phyloP scores from a whole-genome alignment of 1,140 invertebrate genomes.

The Holcopasites calliopsidis region DNA sequence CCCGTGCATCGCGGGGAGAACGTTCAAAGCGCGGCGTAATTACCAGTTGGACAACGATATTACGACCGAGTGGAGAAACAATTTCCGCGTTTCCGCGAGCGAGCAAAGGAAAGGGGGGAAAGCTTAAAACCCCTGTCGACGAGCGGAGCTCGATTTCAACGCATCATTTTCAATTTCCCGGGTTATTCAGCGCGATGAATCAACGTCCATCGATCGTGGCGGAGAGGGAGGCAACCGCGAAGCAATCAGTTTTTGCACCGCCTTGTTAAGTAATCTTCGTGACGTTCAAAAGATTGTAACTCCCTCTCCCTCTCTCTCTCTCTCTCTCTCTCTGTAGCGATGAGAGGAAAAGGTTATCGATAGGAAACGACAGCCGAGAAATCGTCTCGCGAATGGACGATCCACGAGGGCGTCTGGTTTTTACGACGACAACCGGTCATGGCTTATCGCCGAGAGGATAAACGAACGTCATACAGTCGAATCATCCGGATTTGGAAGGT shows the following conservation, averaged over 20 bases:
- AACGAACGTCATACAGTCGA: conserved; percentile 52
- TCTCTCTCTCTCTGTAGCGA: background rate
- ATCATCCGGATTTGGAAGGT: conserved; percentile 48
- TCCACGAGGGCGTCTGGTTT: conserved; percentile 17
- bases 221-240: too few species aligned
- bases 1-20: background rate
- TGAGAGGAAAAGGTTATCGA: background rate
- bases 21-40: conserved; percentile 14
- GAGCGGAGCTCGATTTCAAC: conserved; percentile 15
- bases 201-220: conserved; percentile 25
- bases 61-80: background rate
- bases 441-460: conserved; percentile 48
- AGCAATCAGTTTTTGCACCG: conserved; percentile 31
- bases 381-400: background rate
- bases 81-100: background rate
- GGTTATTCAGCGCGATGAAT: conserved; percentile 21
- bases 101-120: background rate
- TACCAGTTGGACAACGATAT: conserved; percentile 25
- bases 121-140: background rate
- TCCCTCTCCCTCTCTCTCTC: background rate
- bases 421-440: conserved; percentile 11
- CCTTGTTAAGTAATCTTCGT: conserved; percentile 31
- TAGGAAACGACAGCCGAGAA: background rate
- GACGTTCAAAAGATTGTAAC: conserved; percentile 31
- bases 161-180: conserved; percentile 44